These are phyloP conservation scores for Hucho hucho DNA, from an alignment of 2,113 vertebrate genomes.

Conservation along the genomic window DNA sequence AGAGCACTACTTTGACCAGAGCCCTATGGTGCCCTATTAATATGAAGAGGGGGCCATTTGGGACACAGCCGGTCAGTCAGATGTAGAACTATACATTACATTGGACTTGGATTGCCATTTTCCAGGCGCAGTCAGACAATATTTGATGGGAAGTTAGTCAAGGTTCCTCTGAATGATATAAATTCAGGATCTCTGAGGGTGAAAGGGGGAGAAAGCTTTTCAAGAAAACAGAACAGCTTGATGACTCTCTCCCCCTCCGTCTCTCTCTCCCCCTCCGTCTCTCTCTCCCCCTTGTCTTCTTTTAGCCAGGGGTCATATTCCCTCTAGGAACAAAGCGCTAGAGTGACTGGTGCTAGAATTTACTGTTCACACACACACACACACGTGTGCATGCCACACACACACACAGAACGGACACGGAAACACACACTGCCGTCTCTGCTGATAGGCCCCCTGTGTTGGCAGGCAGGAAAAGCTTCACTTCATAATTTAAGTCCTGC, in stretches of 20 bases:
- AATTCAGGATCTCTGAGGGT: constrained; percentile 1
- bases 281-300: constrained; percentile 5
- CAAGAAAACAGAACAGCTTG: constrained; percentile 38
- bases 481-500: constrained; percentile 67
- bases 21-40: too few species aligned
- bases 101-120: not conserved
- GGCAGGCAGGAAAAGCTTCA: constrained; percentile 55
- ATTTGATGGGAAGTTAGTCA: constrained; percentile 32
- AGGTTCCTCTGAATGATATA: constrained; percentile 32
- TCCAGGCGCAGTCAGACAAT: not conserved
- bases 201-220: constrained; percentile 39
- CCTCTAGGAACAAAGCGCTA: constrained; percentile 70
- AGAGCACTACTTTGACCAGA: too few species aligned
- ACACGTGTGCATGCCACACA: constrained; percentile 11
- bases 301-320: constrained; percentile 62
- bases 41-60: too few species aligned
- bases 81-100: not conserved
- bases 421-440: constrained; percentile 43
- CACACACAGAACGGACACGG: not conserved
- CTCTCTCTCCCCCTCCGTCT: too few species aligned
- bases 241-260: constrained; percentile 37
- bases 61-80: not conserved
- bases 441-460: constrained; percentile 48
- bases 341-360: constrained; percentile 70
- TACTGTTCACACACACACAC: constrained; percentile 40